Evolutionary conservation across 2,113 vertebrate species (phyloP), one percentile per base, ranked within the genome.

Genomic region (Ornithorhynchus anatinus): DNA sequence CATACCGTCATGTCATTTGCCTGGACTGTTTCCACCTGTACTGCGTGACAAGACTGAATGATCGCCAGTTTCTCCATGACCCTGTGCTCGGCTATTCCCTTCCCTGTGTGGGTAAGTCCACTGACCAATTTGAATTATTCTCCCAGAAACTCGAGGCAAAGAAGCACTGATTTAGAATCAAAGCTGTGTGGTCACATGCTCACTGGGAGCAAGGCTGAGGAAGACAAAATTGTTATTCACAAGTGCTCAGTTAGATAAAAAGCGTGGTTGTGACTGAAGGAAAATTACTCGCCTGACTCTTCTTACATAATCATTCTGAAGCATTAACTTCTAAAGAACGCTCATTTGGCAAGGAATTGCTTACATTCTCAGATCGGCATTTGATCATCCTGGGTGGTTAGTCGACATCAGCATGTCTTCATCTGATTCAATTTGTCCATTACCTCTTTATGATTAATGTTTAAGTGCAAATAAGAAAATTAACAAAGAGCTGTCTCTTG

Each of bases 1-100:
- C 75, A 0, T 89, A 93, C 59, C 96, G 91, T 64, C 97, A 98
- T 6, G 96, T 98, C 66, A 96, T 97, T 74, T 98, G 97, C 85
- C 70, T 98, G 6, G 95, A 96, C 78, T 98, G 97, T 64, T 98
- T 98, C 92, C 92, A 91, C 43, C 35, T 93, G 38, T 98, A 97
- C 84, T 96, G 95, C 51, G 91, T 96, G 82, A 96, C 94, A 2
- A 91, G 95, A 36, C 92, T 98, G 25, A 95, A 94, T 1, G 95
- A 97, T 56, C 89, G 96, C 1, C 95, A 94, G 72, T 98, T 98
- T 65, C 72, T 94, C 68, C 85, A 93, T 0, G 82, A 97, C 31
- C 84, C 83, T 0, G 53, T 90, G 72, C 71, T 96, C 19, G 97
- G 97, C 39, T 98, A 98, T 87, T 94, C 97, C 4, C 93, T 98